phyloP scores from a whole-genome alignment of 2,113 vertebrate species.

The Bubo scandiacus region DNA sequence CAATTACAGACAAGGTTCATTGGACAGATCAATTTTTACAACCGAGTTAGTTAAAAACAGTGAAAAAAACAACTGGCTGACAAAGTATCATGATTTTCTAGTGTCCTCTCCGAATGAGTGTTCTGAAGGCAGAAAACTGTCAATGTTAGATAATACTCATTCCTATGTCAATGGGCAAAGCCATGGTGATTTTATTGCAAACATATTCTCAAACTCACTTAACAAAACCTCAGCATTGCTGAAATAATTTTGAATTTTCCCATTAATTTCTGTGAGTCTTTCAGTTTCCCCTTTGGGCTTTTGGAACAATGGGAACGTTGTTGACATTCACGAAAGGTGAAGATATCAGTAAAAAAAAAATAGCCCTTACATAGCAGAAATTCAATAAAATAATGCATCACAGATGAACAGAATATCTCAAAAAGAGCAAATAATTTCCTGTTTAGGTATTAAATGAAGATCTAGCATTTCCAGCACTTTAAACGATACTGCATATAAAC shows the following conservation, averaged over 20 bases:
- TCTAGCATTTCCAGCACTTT: neutral
- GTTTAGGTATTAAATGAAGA: conserved; percentile 24
- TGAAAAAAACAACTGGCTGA: neutral
- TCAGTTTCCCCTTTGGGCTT: neutral
- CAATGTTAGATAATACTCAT: neutral
- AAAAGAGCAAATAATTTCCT: conserved; percentile 55
- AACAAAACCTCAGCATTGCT: neutral
- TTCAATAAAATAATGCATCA: conserved; percentile 35
- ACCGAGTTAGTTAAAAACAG: neutral
- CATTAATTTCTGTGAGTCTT: neutral
- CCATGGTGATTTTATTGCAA: neutral
- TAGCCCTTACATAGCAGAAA: neutral
- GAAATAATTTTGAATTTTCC: neutral
- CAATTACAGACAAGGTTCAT: neutral
- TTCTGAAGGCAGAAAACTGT: neutral
- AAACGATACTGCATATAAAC: neutral
- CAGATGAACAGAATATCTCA: conserved; percentile 15
- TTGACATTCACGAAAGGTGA: neutral
- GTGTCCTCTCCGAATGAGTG: neutral
- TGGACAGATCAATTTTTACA: neutral
- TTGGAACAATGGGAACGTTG: neutral
- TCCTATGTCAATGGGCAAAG: neutral
- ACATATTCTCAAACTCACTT: neutral
- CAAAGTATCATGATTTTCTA: neutral
- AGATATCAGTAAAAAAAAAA: neutral